Conservation (phyloP, 2,113 vertebrate species). For the Phalacrocorax pelagicus region DNA sequence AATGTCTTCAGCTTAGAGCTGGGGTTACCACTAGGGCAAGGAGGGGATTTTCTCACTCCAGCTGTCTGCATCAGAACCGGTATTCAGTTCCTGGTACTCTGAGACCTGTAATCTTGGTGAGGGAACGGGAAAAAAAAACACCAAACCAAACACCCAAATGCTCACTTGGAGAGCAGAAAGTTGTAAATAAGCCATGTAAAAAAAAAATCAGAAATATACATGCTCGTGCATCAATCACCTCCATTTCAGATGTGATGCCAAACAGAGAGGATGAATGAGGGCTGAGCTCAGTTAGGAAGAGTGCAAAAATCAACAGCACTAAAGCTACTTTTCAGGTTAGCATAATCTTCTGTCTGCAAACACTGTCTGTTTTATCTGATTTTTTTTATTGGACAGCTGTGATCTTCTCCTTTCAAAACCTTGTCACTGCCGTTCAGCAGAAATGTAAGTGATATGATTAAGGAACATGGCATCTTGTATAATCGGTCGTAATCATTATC, state of each 20-base stretch:
- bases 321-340: constrained; percentile 26
- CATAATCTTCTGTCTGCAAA: constrained; percentile 54
- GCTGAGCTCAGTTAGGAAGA: constrained; percentile 12
- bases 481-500: constrained; percentile 74
- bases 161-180: constrained; percentile 17
- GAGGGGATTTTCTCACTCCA: constrained; percentile 2
- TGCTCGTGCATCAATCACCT: neutral
- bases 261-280: neutral
- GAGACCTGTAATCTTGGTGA: neutral
- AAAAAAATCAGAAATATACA: neutral
- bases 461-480: constrained; percentile 73
- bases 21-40: constrained; percentile 27
- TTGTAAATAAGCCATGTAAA: neutral
- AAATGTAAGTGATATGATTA: constrained; percentile 77
- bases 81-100: neutral
- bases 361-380: constrained; percentile 66
- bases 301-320: constrained; percentile 13
- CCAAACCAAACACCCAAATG: neutral
- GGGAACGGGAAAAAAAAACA: rapidly evolving
- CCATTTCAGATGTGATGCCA: neutral
- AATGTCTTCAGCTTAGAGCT: constrained; percentile 27
- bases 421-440: constrained; percentile 68
- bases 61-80: constrained; percentile 30
- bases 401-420: constrained; percentile 76
- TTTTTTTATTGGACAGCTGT: constrained; percentile 72